Conservation (phyloP, 2,797 vertebrate genomes). For the Xenops minutus region DNA sequence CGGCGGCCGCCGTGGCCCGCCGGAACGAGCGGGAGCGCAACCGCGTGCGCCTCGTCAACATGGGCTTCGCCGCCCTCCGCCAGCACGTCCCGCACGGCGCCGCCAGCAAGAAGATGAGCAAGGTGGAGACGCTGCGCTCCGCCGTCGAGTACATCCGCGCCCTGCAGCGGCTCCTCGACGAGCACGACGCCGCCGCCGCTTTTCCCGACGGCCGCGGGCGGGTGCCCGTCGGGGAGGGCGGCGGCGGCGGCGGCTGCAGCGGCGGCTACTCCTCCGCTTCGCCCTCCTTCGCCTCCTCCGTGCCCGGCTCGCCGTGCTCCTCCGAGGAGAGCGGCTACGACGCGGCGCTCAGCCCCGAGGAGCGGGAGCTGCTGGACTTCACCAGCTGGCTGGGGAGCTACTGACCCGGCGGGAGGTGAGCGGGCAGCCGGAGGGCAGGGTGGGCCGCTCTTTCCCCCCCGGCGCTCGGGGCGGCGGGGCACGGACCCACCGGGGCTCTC, state of each 20-base stretch:
- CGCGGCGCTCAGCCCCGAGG: constrained; percentile 88
- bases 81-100: constrained; percentile 93
- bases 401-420: constrained; percentile 73
- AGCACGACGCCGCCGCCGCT: constrained; percentile 85
- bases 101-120: constrained; percentile 97
- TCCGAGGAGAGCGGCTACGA: constrained; percentile 90
- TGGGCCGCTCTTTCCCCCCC: too few species aligned
- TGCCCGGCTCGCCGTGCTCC: constrained; percentile 89
- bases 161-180: constrained; percentile 89
- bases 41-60: constrained; percentile 93
- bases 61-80: constrained; percentile 94
- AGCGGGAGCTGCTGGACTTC: constrained; percentile 90
- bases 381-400: constrained; percentile 92
- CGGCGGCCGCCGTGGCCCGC: constrained; percentile 87
- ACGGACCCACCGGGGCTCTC: not conserved
- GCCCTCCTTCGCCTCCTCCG: constrained; percentile 82
- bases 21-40: constrained; percentile 94
- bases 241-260: constrained; percentile 43
- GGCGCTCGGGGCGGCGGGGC: not conserved
- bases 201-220: constrained; percentile 74
- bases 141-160: constrained; percentile 96
- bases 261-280: constrained; percentile 80
- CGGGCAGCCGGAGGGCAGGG: not conserved
- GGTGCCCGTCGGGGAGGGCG: constrained; percentile 65
- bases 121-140: constrained; percentile 94